phyloP scores from a whole-genome alignment of 2,888 invertebrate genomes.

The Automeris io region DNA sequence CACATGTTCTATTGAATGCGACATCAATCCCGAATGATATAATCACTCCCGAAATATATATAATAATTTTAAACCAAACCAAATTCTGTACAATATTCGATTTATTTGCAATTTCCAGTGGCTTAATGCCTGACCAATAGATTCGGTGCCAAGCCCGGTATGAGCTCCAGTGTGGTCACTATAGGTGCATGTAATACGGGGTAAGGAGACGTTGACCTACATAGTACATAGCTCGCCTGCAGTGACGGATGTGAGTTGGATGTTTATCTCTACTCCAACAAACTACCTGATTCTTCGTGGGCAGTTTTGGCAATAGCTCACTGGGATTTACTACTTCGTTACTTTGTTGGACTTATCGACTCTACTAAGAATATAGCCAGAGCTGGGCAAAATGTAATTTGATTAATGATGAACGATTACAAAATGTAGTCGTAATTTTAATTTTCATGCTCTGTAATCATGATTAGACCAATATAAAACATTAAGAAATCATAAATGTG shows the following conservation, averaged over 20 bases:
- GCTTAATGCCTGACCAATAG: constrained; percentile 1
- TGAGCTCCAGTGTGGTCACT: constrained; percentile 2
- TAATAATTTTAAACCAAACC: background rate
- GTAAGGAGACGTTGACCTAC: constrained; percentile 18
- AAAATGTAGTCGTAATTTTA: too few species aligned
- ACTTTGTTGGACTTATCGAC: constrained; percentile 11
- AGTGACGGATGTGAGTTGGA: constrained; percentile 14
- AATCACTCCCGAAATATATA: too few species aligned
- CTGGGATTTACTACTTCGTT: constrained; percentile 3
- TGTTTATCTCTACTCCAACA: constrained; percentile 15
- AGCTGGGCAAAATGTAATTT: too few species aligned
- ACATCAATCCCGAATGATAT: too few species aligned
- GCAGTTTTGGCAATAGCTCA: constrained; percentile 16
- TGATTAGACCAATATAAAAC: too few species aligned
- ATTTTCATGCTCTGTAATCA: too few species aligned
- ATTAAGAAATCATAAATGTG: too few species aligned
- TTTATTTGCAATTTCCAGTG: background rate
- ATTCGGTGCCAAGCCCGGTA: background rate
- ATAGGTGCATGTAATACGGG: constrained; percentile 11
- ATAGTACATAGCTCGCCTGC: constrained; percentile 14
- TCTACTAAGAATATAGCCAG: constrained; percentile 15
- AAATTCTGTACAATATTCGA: background rate
- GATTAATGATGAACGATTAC: too few species aligned
- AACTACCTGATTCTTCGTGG: constrained; percentile 15
- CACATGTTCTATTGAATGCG: too few species aligned